Evolutionary conservation across 1,140 invertebrate species (phyloP).

Genomic region (Tetramorium parvispinum): DNA sequence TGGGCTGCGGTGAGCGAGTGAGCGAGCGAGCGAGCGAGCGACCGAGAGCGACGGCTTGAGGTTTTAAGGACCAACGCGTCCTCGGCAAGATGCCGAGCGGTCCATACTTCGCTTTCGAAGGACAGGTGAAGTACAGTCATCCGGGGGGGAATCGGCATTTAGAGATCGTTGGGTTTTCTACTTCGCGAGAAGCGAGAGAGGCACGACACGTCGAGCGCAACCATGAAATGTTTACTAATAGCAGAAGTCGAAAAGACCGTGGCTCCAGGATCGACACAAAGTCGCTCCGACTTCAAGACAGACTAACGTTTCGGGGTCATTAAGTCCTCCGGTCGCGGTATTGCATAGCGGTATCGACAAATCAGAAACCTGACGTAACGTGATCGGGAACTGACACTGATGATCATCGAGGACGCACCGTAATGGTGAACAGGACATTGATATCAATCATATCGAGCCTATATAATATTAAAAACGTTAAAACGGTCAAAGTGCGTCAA

Average conservation of each 20-base stretch:
- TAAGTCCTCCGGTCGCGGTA: not conserved
- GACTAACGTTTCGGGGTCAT: not conserved
- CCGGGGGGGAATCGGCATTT: not conserved
- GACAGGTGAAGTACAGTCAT: conserved; percentile 41
- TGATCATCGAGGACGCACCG: not conserved
- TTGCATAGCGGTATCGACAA: not conserved
- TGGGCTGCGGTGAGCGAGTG: not conserved
- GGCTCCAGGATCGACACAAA: not conserved
- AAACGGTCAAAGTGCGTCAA: not conserved
- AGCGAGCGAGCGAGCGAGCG: not conserved
- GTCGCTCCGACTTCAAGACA: not conserved
- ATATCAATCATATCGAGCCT: not conserved
- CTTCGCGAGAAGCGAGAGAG: conserved; percentile 9
- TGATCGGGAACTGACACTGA: conserved; percentile 24
- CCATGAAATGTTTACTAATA: not conserved
- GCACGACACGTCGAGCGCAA: not conserved
- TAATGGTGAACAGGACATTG: not conserved
- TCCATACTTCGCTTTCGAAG: conserved; percentile 15
- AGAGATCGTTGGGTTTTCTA: conserved; percentile 12
- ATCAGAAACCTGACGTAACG: conserved; percentile 23
- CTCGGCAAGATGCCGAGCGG: conserved; percentile 36
- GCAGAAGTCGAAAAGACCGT: not conserved
- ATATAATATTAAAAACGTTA: not conserved
- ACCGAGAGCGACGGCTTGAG: not conserved
- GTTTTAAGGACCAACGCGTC: conserved; percentile 52